Conservation (phyloP, 2,113 vertebrate species). For the Jacana jacana region DNA sequence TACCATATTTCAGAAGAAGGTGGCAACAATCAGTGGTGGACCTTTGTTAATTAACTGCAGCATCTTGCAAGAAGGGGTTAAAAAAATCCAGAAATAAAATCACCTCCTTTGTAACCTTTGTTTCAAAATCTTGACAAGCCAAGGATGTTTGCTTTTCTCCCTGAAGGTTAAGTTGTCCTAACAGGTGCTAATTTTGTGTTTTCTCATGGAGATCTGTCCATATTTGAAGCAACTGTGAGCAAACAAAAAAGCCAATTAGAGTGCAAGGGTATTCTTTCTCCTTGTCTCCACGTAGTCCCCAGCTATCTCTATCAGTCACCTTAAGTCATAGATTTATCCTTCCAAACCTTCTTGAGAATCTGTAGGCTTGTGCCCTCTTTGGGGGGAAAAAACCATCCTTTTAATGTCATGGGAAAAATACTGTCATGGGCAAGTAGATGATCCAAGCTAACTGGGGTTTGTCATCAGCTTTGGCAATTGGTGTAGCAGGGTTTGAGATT, state of each 20-base stretch:
- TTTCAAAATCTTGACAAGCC: conserved; percentile 51
- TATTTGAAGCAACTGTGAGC: conserved; percentile 69
- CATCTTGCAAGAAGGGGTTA: conserved; percentile 48
- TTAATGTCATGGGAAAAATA: conserved; percentile 66
- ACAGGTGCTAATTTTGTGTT: conserved; percentile 78
- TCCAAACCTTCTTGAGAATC: conserved; percentile 57
- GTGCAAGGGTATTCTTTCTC: conserved; percentile 55
- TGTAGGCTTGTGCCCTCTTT: conserved; percentile 36
- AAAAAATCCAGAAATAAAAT: conserved; percentile 1
- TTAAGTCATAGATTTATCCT: conserved; percentile 60
- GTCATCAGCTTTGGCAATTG: conserved; percentile 65
- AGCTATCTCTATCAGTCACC: conserved; percentile 62
- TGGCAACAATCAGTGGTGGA: neutral
- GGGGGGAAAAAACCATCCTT: conserved; percentile 2
- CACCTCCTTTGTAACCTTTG: conserved; percentile 46
- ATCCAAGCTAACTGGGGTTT: conserved; percentile 71
- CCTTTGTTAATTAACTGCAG: neutral
- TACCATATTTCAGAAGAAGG: neutral
- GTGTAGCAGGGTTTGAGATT: conserved; percentile 60
- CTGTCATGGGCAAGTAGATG: conserved; percentile 60
- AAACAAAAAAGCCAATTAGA: conserved; percentile 72
- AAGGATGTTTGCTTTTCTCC: conserved; percentile 69
- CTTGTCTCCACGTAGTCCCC: neutral
- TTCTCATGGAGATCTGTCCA: conserved; percentile 71
- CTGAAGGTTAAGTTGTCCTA: conserved; percentile 77